Percentiles rank a stretch among this genome's conserved stretches.
Evolutionary conservation across 2,113 vertebrate species (phyloP).

Genomic region (Xiphophorus hellerii): DNA sequence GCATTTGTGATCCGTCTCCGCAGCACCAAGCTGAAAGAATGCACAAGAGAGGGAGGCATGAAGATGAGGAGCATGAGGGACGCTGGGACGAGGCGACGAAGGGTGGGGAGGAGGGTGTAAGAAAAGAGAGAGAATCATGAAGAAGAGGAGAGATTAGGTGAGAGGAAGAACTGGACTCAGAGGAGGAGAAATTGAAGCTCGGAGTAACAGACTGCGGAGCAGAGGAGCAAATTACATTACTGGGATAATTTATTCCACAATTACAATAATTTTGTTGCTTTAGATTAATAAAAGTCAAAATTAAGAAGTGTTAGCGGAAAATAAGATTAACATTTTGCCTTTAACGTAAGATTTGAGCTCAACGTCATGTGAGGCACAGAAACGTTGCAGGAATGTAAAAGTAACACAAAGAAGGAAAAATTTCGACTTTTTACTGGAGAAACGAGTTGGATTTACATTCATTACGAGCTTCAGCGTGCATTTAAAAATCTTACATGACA

Average conservation of each 20-base stretch:
- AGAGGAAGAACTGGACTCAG: background rate
- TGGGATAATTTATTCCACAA: background rate
- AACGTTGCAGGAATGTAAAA: too few relatives aligned
- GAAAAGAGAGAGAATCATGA: background rate
- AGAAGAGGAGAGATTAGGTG: background rate
- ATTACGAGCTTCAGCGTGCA: background rate
- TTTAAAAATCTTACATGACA: background rate
- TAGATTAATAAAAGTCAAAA: background rate
- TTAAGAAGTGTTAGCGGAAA: background rate
- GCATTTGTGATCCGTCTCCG: conserved; percentile 38
- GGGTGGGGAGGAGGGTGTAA: background rate
- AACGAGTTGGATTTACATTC: background rate
- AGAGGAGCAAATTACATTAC: background rate
- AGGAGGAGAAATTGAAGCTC: background rate
- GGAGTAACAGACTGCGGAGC: background rate
- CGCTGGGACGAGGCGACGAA: background rate
- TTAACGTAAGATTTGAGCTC: background rate
- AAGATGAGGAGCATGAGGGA: conserved; percentile 28
- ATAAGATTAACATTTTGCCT: background rate
- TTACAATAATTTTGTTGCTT: too few relatives aligned
- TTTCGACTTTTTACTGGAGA: too few relatives aligned
- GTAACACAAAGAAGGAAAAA: too few relatives aligned
- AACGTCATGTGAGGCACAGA: background rate
- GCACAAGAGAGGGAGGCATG: conserved; percentile 20
- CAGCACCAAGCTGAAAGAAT: conserved; percentile 38